Evolutionary conservation across 2,888 invertebrate species (phyloP).

Genomic region (Cryptocephalus primarius): DNA sequence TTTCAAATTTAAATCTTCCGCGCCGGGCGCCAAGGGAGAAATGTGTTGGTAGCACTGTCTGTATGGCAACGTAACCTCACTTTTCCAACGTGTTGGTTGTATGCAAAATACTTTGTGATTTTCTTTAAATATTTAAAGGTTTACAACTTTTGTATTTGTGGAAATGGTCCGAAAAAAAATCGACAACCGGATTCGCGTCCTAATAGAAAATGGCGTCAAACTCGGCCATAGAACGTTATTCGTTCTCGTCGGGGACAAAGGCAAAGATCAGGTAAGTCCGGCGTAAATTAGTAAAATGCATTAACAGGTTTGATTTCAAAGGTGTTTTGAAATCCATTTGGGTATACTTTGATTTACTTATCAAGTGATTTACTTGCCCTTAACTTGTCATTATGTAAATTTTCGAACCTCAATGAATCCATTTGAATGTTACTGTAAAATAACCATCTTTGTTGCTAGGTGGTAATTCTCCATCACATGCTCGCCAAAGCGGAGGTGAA

Average conservation of each 20-base stretch:
- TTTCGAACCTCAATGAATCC: not conserved
- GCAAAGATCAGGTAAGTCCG: conserved; percentile 74
- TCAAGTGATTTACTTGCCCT: no score
- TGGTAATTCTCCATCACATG: conserved; percentile 96
- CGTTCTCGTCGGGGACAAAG: conserved; percentile 91
- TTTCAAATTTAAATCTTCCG: no score
- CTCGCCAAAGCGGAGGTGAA: conserved; percentile 88
- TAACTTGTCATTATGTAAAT: not conserved
- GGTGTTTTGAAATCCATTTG: no score
- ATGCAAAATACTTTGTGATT: no score
- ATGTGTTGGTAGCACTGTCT: no score
- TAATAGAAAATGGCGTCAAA: conserved; percentile 95
- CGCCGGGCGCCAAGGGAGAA: no score
- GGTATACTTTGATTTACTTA: no score
- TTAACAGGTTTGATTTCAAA: no score
- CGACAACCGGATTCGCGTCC: conserved; percentile 86
- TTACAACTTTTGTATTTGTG: not conserved
- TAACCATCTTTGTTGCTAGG: conserved; percentile 45
- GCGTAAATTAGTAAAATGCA: not conserved
- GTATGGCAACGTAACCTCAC: no score
- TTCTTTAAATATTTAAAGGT: no score
- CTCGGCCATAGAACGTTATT: conserved; percentile 88
- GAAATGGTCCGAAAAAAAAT: conserved; percentile 90
- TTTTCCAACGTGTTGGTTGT: no score
- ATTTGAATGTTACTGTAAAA: conserved; percentile 1